Base-by-base conservation (phyloP, 1,140 invertebrate genomes). In the Lerema accius region DNA sequence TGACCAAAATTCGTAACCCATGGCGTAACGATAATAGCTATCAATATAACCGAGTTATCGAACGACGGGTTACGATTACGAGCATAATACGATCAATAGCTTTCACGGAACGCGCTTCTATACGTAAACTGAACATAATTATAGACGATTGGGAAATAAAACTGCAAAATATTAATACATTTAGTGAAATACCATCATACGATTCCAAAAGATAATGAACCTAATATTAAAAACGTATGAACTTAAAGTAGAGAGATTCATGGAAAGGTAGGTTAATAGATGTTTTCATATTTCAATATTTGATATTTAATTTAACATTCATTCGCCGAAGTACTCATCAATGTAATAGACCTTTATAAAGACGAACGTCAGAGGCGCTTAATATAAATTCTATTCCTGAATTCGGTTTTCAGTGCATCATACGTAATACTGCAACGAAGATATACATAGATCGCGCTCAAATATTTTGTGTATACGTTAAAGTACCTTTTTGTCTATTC, bases 11-110 rank as follows among this genome's bases (percentile, higher is more conserved):
- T 7, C 26, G 28, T 50, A 50, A 35, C 14, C 14, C 26, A 19
- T 39, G 32, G 32, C 49, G 49, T 51, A 51, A 51, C 26, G 43
- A 46, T 46, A 42, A 15, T 51, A 16, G 0, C 15, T 51, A 51
- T 51, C 49, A 19, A 51, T 35, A 49, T 51, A 51, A 16, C 26
- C 13, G 26, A 39, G 28, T 37, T 35, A 51, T 51, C 49, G 49
- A 19, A 9, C 32, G 48, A 50, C 49, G 28, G 16, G 15, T 17
- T 51, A 39, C 32, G 32, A 39, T 51, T 51, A 37, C 15, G 32
- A 39, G 16, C 19, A 17, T 17, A 51, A 37, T 39, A 32, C 15
- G 49, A 51, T 39, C 32, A 51, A 51, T 51, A 51, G 26, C 6
- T 19, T 39, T 51, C 15, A 17, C 28, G 32, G 35, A 32, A 51